A percentile compares a stretch with the other conserved stretches of the same genome.
Evolutionary conservation across 2,113 vertebrate genomes (phyloP).

Genomic region (Eudyptes chrysolophus): DNA sequence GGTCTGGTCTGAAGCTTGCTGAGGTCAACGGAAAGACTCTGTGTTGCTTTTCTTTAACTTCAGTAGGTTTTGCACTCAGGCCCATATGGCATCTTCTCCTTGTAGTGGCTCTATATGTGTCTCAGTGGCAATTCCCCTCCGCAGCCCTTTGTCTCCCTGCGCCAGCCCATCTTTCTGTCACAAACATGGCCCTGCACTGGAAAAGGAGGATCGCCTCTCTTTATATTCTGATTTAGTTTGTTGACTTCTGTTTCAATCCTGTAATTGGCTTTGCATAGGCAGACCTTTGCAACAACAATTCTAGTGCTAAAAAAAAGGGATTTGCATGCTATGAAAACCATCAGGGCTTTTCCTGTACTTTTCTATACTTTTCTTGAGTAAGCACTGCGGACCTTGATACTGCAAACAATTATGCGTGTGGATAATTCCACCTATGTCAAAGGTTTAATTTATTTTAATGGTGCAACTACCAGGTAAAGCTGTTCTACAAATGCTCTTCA

Average conservation of each 20-base stretch:
- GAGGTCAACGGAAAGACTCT: background rate
- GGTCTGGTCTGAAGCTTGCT: background rate
- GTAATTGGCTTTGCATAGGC: background rate
- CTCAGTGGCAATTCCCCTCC: background rate
- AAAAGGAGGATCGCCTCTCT: background rate
- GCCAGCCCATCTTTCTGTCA: background rate
- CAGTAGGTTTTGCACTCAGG: background rate
- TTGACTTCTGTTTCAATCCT: background rate
- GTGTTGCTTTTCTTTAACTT: background rate
- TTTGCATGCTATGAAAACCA: background rate
- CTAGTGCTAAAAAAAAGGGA: background rate
- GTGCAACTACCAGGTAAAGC: background rate
- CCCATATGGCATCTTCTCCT: background rate
- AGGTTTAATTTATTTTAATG: background rate
- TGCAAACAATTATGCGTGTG: background rate
- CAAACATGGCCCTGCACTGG: background rate
- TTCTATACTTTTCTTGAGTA: background rate
- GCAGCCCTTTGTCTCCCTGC: background rate
- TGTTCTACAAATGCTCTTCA: background rate
- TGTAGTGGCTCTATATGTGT: background rate
- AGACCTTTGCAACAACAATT: background rate
- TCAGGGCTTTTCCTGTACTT: background rate
- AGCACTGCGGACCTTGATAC: background rate
- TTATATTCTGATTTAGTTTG: background rate
- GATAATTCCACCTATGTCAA: background rate